A percentile compares a stretch with the other conserved stretches of the same genome.
These are phyloP conservation scores for Nothura maculosa DNA, from an alignment of 2,797 vertebrate species.

Conservation along the genomic window DNA sequence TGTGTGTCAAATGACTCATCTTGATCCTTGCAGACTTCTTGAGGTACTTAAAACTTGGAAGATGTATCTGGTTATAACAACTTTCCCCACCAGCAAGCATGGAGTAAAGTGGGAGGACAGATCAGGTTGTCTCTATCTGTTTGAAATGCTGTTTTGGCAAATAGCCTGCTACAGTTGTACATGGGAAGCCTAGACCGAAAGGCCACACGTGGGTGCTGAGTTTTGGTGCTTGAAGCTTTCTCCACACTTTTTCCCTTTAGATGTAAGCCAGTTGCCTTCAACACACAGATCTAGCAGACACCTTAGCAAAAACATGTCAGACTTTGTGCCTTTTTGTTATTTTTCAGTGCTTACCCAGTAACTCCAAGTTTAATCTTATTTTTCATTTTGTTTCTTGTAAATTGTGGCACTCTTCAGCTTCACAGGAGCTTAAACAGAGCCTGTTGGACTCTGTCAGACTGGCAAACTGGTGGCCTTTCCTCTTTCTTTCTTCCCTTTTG, in stretches of 20 bases:
- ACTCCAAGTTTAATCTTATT: neutral
- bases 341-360: neutral
- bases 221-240: too few species aligned
- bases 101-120: neutral
- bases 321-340: neutral
- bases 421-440: neutral
- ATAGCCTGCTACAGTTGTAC: neutral
- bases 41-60: neutral
- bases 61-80: neutral
- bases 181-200: neutral
- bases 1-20: slow-evolving; percentile 17
- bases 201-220: neutral
- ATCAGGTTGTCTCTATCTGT: slow-evolving; percentile 21
- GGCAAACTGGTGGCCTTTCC: neutral
- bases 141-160: neutral
- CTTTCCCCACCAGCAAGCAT: neutral
- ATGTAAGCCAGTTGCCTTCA: neutral
- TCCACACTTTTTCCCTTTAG: too few species aligned
- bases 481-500: neutral
- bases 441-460: neutral
- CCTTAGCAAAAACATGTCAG: neutral
- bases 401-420: neutral
- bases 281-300: neutral
- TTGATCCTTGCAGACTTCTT: neutral
- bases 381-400: neutral